phyloP scores from a whole-genome alignment of 2,888 invertebrate genomes.

The Zygaena filipendulae region DNA sequence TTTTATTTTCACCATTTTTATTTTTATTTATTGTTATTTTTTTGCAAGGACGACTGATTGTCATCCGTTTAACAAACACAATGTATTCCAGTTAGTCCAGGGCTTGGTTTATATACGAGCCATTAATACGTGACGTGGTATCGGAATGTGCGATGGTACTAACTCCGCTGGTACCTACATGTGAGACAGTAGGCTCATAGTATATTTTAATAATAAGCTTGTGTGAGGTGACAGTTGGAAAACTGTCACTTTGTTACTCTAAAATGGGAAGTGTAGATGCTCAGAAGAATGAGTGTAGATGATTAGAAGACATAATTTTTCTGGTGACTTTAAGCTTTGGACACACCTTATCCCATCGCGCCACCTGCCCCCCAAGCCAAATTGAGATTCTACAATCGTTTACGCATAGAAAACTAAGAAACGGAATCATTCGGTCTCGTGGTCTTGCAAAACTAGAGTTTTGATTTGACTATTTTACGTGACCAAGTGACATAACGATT shows the following conservation, averaged over 20 bases:
- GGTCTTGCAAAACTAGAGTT: too few relatives aligned
- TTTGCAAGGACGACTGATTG: constrained; percentile 55
- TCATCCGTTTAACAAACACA: constrained; percentile 50
- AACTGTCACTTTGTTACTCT: constrained; percentile 41
- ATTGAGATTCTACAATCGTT: too few relatives aligned
- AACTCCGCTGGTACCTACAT: constrained; percentile 34
- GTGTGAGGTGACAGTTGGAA: constrained; percentile 39
- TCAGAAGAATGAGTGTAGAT: constrained; percentile 2
- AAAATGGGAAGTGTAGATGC: constrained; percentile 1
- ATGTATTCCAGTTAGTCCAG: constrained; percentile 59
- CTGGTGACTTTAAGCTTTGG: too few relatives aligned
- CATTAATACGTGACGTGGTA: constrained; percentile 65
- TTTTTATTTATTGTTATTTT: constrained; percentile 26
- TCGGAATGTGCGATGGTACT: constrained; percentile 41
- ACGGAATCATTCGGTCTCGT: too few relatives aligned
- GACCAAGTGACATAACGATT: too few relatives aligned
- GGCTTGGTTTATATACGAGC: constrained; percentile 67
- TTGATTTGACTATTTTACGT: too few relatives aligned
- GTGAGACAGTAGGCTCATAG: constrained; percentile 28
- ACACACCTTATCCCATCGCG: too few relatives aligned
- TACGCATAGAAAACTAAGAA: too few relatives aligned
- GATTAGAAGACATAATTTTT: constrained; percentile 1
- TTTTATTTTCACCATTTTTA: constrained; percentile 26
- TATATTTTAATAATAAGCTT: constrained; percentile 53
- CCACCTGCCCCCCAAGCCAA: too few relatives aligned